A percentile compares a stretch with the other conserved stretches of the same genome.
Evolutionary conservation across 1,140 invertebrate species (phyloP).

Genomic region (Diabrotica undecimpunctata): DNA sequence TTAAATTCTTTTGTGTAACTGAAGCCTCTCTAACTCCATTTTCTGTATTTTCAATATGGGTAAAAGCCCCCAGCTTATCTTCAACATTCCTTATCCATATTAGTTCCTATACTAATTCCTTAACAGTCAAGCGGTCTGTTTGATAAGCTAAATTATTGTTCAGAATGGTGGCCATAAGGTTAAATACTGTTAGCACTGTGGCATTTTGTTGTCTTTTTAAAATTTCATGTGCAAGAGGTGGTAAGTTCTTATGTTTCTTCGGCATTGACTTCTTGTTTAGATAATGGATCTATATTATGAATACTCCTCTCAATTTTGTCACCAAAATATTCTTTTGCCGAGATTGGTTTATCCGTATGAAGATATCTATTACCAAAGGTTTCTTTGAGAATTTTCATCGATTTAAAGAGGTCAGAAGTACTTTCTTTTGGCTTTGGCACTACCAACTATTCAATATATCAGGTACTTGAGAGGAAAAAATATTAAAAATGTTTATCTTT

Average conservation of each 20-base stretch:
- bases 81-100: conserved; percentile 57
- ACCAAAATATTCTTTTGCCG: conserved; percentile 60
- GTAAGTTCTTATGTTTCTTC: conserved; percentile 55
- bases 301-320: conserved; percentile 40
- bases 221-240: conserved; percentile 59
- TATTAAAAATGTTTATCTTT: too few relatives aligned
- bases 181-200: conserved; percentile 71
- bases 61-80: conserved; percentile 52
- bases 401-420: conserved; percentile 79
- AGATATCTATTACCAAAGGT: conserved; percentile 82
- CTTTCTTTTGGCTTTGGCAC: too few relatives aligned
- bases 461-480: too few relatives aligned
- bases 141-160: conserved; percentile 51
- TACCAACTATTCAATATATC: too few relatives aligned
- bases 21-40: conserved; percentile 40
- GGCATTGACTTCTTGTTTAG: conserved; percentile 53
- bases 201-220: conserved; percentile 64
- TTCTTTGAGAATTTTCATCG: conserved; percentile 72
- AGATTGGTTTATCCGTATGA: conserved; percentile 74
- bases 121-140: conserved; percentile 47
- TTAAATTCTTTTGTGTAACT: conserved; percentile 44
- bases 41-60: conserved; percentile 51
- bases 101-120: conserved; percentile 55
- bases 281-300: conserved; percentile 49
- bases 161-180: conserved; percentile 66